Conservation (phyloP, 1,140 invertebrate genomes). For the Fopius arisanus region DNA sequence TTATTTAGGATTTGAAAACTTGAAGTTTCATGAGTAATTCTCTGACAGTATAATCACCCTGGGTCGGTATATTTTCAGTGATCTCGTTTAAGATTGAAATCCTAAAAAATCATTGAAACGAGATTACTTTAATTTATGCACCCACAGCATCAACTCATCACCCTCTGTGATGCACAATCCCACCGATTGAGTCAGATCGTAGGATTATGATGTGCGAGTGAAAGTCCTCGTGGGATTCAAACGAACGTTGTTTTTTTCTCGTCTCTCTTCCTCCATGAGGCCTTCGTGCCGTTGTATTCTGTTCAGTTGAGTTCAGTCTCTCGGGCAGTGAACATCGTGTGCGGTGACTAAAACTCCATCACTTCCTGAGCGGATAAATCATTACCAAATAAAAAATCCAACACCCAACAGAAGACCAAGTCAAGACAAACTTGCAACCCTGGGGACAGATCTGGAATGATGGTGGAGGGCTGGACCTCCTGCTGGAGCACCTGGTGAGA, state of each 20-base stretch:
- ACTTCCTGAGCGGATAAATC: no score
- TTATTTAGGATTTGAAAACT: no score
- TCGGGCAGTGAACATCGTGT: slow-evolving; percentile 34
- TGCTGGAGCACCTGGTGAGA: background rate
- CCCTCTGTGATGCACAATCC: background rate
- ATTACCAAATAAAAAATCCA: no score
- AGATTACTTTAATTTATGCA: slow-evolving; percentile 7
- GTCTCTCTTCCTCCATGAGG: background rate
- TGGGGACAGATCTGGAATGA: slow-evolving; percentile 27
- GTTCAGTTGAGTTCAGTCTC: slow-evolving; percentile 36
- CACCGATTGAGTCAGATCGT: slow-evolving; percentile 35
- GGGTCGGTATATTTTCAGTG: no score
- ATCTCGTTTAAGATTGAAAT: no score
- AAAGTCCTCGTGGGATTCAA: slow-evolving; percentile 47
- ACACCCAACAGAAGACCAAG: no score
- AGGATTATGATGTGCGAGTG: slow-evolving; percentile 44
- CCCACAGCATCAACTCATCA: background rate
- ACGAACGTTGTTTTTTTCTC: slow-evolving; percentile 30
- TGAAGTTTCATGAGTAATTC: no score
- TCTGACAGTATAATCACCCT: no score
- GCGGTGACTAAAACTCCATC: slow-evolving; percentile 38
- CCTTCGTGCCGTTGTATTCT: background rate
- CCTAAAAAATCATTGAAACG: slow-evolving; percentile 1
- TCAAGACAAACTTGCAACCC: no score
- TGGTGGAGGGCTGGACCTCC: background rate